phyloP scores from a whole-genome alignment of 2,113 vertebrate genomes.

The Noturus placidus region DNA sequence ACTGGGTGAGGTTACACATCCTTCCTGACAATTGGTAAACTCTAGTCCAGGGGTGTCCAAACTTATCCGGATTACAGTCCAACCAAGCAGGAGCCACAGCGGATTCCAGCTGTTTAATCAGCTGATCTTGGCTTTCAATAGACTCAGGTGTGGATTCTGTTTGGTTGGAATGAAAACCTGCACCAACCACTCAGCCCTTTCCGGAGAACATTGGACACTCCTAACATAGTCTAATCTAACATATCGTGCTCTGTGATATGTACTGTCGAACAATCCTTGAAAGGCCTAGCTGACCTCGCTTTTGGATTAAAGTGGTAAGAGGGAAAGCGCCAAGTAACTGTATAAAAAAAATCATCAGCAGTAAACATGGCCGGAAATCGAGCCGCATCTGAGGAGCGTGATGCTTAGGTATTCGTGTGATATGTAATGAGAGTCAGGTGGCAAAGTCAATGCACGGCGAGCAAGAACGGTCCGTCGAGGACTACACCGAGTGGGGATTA shows the following conservation, averaged over 20 bases:
- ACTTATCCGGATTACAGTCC: too few species aligned
- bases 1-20: neutral
- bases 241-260: neutral
- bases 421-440: neutral
- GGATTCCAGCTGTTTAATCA: too few species aligned
- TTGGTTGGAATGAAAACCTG: too few species aligned
- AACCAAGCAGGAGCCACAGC: too few species aligned
- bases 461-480: neutral
- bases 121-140: too few species aligned
- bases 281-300: neutral
- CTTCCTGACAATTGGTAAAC: neutral
- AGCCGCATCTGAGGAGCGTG: neutral
- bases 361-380: neutral
- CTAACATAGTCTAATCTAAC: too few species aligned
- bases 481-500: neutral
- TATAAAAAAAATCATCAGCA: neutral
- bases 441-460: neutral
- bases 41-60: too few species aligned
- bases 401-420: neutral
- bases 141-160: too few species aligned
- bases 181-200: too few species aligned
- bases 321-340: neutral
- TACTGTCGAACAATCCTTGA: neutral
- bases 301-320: neutral
- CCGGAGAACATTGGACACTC: too few species aligned